A percentile compares a stretch with the other conserved stretches of the same genome.
These are phyloP conservation scores for Allobates femoralis DNA, from an alignment of 2,797 vertebrate species.

Conservation along the genomic window DNA sequence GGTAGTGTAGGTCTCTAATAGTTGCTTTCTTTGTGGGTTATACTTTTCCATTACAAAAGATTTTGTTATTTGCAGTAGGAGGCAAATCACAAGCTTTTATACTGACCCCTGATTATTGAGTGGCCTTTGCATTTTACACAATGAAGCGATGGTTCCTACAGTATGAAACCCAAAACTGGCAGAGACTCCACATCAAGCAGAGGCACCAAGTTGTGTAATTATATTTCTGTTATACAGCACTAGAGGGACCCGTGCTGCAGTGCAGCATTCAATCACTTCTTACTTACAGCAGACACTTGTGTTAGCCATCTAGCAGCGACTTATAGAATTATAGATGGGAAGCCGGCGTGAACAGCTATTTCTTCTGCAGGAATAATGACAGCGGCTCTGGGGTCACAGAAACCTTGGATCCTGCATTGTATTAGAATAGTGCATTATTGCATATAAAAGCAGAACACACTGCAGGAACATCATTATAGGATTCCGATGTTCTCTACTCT, in stretches of 20 bases:
- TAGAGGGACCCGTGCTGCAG: constrained; percentile 62
- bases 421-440: constrained; percentile 29
- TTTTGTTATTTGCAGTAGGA: not conserved
- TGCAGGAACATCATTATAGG: constrained; percentile 36
- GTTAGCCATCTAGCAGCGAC: constrained; percentile 57
- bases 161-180: constrained; percentile 42
- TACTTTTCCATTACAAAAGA: not conserved
- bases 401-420: constrained; percentile 40
- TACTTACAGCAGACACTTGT: constrained; percentile 56
- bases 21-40: not conserved
- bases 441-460: not conserved
- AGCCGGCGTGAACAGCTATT: constrained; percentile 52
- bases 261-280: constrained; percentile 54
- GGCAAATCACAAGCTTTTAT: not conserved
- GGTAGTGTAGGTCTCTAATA: not conserved
- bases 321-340: constrained; percentile 62
- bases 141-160: constrained; percentile 15
- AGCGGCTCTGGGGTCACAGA: constrained; percentile 53
- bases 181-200: constrained; percentile 31
- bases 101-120: constrained; percentile 24
- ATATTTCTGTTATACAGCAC: constrained; percentile 60
- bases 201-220: constrained; percentile 55
- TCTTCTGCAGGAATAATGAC: constrained; percentile 58
- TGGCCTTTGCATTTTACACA: constrained; percentile 16
- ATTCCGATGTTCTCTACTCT: constrained; percentile 15